A percentile compares a stretch with the other conserved stretches of the same genome.
phyloP scores from a whole-genome alignment of 1,140 invertebrate genomes.

The Acyrthosiphon pisum region DNA sequence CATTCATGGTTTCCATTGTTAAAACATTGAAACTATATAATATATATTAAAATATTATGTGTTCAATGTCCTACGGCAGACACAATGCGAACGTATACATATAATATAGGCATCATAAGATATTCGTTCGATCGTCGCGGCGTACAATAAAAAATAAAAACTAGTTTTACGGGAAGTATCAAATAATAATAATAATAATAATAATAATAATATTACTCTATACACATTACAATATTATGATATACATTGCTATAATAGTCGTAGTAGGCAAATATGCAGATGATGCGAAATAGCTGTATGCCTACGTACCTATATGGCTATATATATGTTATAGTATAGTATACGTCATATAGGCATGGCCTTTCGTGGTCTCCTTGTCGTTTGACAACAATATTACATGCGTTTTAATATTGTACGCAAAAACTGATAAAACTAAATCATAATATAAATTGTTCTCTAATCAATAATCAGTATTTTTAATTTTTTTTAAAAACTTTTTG shows the following conservation, averaged over 20 bases:
- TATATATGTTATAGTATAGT: background rate
- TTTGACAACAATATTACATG: background rate
- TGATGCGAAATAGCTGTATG: too few relatives aligned
- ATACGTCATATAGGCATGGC: background rate
- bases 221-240: background rate
- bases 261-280: too few relatives aligned
- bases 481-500: background rate
- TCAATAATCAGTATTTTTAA: background rate
- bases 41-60: background rate
- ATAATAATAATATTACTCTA: background rate
- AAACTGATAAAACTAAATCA: too few relatives aligned
- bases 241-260: background rate
- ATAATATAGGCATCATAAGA: background rate
- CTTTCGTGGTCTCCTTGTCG: background rate
- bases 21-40: background rate
- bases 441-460: background rate
- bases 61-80: background rate
- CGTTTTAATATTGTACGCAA: too few relatives aligned
- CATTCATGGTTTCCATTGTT: constrained; percentile 21
- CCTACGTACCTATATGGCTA: too few relatives aligned
- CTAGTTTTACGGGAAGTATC: constrained; percentile 50
- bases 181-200: background rate
- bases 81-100: background rate
- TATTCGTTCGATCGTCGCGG: background rate
- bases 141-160: background rate